Conservation (phyloP, 2,797 vertebrate species). For the Vireo griseus region DNA sequence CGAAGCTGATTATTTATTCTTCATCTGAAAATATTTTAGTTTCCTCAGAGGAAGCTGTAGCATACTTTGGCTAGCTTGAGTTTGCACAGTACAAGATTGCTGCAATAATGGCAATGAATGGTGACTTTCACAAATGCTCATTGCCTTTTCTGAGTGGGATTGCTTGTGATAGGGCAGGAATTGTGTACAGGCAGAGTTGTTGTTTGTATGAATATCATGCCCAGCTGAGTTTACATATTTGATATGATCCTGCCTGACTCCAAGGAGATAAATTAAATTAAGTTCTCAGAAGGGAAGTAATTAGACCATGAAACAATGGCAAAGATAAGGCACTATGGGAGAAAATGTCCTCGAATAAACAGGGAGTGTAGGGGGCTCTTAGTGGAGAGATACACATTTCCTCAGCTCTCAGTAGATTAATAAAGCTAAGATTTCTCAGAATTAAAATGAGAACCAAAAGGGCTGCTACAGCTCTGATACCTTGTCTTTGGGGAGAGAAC, state of each 20-base stretch:
- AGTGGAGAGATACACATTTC: background rate
- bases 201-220: background rate
- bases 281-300: slow-evolving; percentile 46
- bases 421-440: background rate
- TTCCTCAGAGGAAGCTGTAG: background rate
- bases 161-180: background rate
- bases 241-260: slow-evolving; percentile 29
- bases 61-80: background rate
- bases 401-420: background rate
- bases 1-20: background rate
- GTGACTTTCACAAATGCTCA: background rate
- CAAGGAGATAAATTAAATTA: slow-evolving; percentile 59
- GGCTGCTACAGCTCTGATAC: background rate
- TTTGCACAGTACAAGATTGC: background rate
- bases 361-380: background rate
- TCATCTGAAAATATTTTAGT: background rate
- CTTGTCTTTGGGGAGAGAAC: background rate
- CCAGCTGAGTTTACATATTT: slow-evolving; percentile 45
- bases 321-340: slow-evolving; percentile 7
- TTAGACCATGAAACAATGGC: slow-evolving; percentile 31
- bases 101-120: background rate
- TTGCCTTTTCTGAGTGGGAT: background rate
- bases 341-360: slow-evolving; percentile 13
- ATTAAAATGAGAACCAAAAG: background rate
- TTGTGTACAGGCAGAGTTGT: background rate